Evolutionary conservation across 2,888 invertebrate genomes (phyloP).

Genomic region (Eupithecia vulgata): DNA sequence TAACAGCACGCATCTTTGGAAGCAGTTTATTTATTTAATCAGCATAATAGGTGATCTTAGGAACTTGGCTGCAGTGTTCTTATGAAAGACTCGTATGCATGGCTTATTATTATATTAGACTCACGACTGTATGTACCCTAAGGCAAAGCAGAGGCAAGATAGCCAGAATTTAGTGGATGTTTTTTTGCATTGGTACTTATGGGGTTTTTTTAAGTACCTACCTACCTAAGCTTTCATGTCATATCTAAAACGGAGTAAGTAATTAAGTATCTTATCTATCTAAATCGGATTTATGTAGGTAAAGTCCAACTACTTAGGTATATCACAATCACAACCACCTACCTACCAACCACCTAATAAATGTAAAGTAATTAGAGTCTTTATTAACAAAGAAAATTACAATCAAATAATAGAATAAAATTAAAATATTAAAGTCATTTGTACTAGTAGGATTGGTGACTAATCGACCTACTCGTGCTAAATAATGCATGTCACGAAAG

Average conservation of each 20-base stretch:
- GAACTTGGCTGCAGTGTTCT: not conserved
- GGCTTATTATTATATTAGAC: not conserved
- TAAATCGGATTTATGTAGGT: too few species aligned
- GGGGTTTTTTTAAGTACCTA: too few species aligned
- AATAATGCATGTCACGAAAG: constrained; percentile 58
- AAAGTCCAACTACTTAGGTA: too few species aligned
- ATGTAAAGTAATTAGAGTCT: not conserved
- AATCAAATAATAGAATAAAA: too few species aligned
- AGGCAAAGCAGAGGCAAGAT: not conserved
- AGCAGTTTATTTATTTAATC: too few species aligned
- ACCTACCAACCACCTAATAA: not conserved
- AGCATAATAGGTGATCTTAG: not conserved
- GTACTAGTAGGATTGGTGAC: constrained; percentile 49
- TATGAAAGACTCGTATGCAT: not conserved
- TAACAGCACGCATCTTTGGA: too few species aligned
- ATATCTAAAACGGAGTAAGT: too few species aligned
- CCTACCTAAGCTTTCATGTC: too few species aligned
- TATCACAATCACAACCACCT: too few species aligned
- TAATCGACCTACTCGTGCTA: constrained; percentile 46
- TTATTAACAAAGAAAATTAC: too few species aligned
- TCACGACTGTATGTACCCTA: not conserved
- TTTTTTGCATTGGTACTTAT: not conserved
- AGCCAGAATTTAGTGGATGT: not conserved
- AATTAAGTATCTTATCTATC: too few species aligned
- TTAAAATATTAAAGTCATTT: too few species aligned